A percentile compares a stretch with the other conserved stretches of the same genome.
Conservation (phyloP, 2,797 vertebrate species). For the Propithecus deckenii region DNA sequence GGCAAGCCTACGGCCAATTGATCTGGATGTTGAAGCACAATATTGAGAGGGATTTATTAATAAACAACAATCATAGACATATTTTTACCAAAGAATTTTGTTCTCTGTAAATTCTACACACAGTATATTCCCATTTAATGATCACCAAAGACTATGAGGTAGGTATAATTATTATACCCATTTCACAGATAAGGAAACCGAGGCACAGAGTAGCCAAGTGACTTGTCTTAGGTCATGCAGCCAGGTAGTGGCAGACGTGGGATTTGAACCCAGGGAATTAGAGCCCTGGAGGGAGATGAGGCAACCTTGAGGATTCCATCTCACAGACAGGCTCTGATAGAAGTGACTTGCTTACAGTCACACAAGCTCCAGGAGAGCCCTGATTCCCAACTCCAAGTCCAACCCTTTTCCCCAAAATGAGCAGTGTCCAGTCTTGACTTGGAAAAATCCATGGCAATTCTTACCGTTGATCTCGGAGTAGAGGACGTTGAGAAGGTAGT, state of each 20-base stretch:
- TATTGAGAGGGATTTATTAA: not conserved
- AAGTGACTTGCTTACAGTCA: not conserved
- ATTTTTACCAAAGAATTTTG: not conserved
- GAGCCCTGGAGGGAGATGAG: not conserved
- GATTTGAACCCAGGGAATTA: not conserved
- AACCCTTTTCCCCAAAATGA: not conserved
- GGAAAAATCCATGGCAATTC: constrained; percentile 3
- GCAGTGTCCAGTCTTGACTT: not conserved
- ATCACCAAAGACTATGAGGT: not conserved
- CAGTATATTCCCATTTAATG: not conserved
- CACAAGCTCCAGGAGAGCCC: not conserved
- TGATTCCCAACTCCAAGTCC: not conserved
- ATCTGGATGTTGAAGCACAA: constrained; percentile 69
- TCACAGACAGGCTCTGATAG: not conserved
- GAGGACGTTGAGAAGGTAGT: constrained; percentile 55
- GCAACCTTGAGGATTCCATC: not conserved
- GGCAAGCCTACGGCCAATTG: constrained; percentile 80
- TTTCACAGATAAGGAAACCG: not conserved
- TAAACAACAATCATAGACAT: not conserved
- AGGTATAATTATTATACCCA: not conserved
- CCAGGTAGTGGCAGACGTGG: not conserved
- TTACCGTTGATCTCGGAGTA: constrained; percentile 82
- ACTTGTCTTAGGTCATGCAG: not conserved
- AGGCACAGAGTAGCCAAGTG: not conserved
- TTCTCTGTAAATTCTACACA: not conserved